Evolutionary conservation across 2,888 invertebrate genomes (phyloP).

Genomic region (Stenodera caucasica): DNA sequence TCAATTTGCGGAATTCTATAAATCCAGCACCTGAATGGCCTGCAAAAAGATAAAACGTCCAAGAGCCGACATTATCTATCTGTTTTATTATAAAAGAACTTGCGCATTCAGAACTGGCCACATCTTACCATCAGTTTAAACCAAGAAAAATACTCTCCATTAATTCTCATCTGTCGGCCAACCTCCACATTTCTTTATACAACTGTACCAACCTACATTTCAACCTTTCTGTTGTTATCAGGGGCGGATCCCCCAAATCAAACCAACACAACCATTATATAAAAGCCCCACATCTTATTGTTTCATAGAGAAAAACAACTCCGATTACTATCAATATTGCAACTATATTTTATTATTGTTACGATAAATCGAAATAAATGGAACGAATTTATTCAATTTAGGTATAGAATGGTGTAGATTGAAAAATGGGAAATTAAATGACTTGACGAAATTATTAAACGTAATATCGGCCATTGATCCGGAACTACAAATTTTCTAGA

Average conservation of each 20-base stretch:
- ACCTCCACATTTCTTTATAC: constrained; percentile 13
- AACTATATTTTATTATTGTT: neutral
- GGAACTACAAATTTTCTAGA: neutral
- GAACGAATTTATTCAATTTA: neutral
- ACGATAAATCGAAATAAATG: neutral
- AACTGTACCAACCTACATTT: neutral
- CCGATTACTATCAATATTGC: neutral
- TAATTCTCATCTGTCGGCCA: constrained; percentile 53
- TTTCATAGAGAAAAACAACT: neutral
- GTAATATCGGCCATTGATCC: neutral
- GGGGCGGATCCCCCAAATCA: neutral
- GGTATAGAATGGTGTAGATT: neutral
- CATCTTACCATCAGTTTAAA: constrained; percentile 53
- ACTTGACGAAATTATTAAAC: neutral
- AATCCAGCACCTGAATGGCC: neutral
- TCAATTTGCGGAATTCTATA: constrained; percentile 2
- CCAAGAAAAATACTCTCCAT: constrained; percentile 54
- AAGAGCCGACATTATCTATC: constrained; percentile 32
- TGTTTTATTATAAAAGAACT: constrained; percentile 34
- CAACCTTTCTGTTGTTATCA: neutral
- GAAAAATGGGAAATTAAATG: neutral
- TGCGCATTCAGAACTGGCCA: constrained; percentile 45
- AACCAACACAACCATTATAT: neutral
- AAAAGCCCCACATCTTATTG: neutral
- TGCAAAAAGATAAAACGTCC: neutral